Conservation (phyloP, 2,888 invertebrate species). For the Sialis lutaria region DNA sequence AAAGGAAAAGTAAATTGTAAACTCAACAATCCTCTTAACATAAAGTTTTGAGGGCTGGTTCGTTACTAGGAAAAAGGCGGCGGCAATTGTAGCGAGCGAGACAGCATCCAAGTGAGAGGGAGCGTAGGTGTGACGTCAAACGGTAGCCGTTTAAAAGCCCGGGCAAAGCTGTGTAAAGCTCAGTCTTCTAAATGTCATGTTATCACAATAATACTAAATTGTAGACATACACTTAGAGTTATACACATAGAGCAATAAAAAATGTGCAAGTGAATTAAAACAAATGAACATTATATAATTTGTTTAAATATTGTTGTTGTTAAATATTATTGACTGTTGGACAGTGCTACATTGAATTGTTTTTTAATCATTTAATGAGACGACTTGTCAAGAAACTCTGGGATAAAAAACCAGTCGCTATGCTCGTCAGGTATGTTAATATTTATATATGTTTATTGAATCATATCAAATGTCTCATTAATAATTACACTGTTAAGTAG, state of each 20-base stretch:
- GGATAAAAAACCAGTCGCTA: conserved; percentile 2
- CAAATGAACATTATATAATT: too few species aligned
- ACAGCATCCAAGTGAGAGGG: not conserved
- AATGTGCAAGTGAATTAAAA: too few species aligned
- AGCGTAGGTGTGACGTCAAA: conserved; percentile 2
- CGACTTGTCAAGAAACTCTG: conserved; percentile 1
- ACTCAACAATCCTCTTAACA: too few species aligned
- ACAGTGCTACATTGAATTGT: not conserved
- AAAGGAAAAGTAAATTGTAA: too few species aligned
- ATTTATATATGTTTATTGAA: not conserved
- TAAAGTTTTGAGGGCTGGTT: too few species aligned
- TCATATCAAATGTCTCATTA: not conserved
- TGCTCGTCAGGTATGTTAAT: conserved; percentile 3
- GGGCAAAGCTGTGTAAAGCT: conserved; percentile 1
- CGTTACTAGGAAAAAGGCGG: not conserved
- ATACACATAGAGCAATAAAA: not conserved
- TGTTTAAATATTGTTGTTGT: too few species aligned
- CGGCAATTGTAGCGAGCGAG: not conserved
- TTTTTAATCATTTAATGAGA: conserved; percentile 1
- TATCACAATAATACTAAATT: not conserved
- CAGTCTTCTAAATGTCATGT: not conserved
- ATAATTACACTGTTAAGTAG: not conserved
- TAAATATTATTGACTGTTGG: too few species aligned
- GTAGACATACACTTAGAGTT: not conserved
- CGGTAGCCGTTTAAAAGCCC: conserved; percentile 3